A percentile compares a stretch with the other conserved stretches of the same genome.
These are phyloP conservation scores for Albula glossodonta DNA, from an alignment of 2,113 vertebrate genomes.

Conservation along the genomic window DNA sequence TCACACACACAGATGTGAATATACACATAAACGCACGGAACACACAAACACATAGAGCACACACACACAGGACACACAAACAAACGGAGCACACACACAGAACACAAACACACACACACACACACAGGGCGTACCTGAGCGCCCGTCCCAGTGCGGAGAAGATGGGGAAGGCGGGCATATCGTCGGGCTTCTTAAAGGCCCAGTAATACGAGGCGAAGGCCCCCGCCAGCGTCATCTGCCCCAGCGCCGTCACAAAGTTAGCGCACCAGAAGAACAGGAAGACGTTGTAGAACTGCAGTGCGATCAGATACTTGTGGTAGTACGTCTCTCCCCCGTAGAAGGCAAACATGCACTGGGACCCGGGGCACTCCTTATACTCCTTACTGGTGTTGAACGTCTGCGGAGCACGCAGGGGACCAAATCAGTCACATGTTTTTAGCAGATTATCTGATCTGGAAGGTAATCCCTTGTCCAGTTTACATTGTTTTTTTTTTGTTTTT, in stretches of 20 bases:
- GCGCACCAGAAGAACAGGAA: slow-evolving; percentile 97
- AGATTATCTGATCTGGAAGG: too few species aligned
- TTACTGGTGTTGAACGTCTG: slow-evolving; percentile 79
- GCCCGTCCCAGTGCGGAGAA: slow-evolving; percentile 84
- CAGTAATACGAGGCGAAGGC: slow-evolving; percentile 98
- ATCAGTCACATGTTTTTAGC: too few species aligned
- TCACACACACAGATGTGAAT: too few species aligned
- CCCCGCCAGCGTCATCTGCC: slow-evolving; percentile 89
- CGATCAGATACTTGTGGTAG: slow-evolving; percentile 85
- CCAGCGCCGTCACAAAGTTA: slow-evolving; percentile 90
- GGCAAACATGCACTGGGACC: slow-evolving; percentile 84
- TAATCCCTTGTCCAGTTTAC: too few species aligned
- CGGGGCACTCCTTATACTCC: slow-evolving; percentile 66
- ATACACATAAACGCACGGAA: too few species aligned
- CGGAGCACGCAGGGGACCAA: neutral
- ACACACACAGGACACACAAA: neutral
- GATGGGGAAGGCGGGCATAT: slow-evolving; percentile 86
- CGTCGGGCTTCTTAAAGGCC: slow-evolving; percentile 88
- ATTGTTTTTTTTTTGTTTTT: too few species aligned
- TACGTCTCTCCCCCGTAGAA: slow-evolving; percentile 89
- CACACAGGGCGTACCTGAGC: slow-evolving; percentile 73
- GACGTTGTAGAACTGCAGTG: slow-evolving; percentile 90
- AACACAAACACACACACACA: neutral
- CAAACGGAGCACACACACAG: too few species aligned
- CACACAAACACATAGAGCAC: slow-evolving; percentile 3